phyloP scores from a whole-genome alignment of 1,140 invertebrate species.

The Meloidogyne floridensis region DNA sequence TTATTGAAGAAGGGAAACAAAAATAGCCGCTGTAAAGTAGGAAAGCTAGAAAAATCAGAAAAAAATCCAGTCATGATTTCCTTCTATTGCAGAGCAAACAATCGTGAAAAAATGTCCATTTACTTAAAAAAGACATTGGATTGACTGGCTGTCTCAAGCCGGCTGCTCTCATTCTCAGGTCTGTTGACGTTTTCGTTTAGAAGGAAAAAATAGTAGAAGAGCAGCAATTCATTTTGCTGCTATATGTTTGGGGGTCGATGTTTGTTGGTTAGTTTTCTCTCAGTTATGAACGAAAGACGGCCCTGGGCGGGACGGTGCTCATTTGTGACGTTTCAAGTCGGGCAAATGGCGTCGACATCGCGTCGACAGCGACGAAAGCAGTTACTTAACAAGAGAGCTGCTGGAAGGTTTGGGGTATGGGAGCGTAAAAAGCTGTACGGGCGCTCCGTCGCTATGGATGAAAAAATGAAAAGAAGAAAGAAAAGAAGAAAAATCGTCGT shows the following conservation, averaged over 20 bases:
- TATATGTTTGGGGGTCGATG: slow-evolving; percentile 11
- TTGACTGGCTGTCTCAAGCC: neutral
- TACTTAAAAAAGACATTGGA: neutral
- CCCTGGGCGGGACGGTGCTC: neutral
- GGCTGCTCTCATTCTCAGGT: neutral
- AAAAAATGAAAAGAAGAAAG: neutral
- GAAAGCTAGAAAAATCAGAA: neutral
- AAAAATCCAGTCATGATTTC: neutral
- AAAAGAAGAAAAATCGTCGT: neutral
- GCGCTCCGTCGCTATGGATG: neutral
- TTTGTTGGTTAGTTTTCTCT: slow-evolving; percentile 10
- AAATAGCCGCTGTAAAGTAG: no score
- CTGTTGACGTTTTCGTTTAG: neutral
- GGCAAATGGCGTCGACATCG: slow-evolving; percentile 23
- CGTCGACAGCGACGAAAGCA: slow-evolving; percentile 27
- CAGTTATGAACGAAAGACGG: neutral
- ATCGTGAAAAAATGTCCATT: slow-evolving; percentile 16
- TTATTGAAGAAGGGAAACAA: no score
- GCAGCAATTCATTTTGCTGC: neutral
- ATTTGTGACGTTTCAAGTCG: slow-evolving; percentile 28
- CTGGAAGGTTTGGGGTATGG: neutral
- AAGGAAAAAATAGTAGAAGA: neutral
- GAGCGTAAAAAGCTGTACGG: neutral
- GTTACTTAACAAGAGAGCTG: slow-evolving; percentile 1
- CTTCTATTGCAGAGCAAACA: neutral